Base-by-base conservation (phyloP, 1,140 invertebrate genomes). In the Chironomus striatipennis region DNA sequence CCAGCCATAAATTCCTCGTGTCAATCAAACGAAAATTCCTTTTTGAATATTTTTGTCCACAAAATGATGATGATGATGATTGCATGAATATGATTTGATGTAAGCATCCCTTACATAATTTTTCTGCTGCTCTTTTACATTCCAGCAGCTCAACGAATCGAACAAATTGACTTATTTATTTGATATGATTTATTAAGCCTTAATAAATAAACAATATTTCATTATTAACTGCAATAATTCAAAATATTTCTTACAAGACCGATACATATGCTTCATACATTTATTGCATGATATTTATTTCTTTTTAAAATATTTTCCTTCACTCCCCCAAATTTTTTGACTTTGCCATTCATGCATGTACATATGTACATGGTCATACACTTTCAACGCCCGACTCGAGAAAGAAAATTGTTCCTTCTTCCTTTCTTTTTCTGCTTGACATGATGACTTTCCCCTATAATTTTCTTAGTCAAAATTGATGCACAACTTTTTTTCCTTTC, bases 131-230 rank as follows among this genome's bases (percentile, higher is more conserved):
- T 57, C 15, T 47, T 57, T 57, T 57, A 57, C 47, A 57, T 57
- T 57, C 47, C 47, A 57, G n/a, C 47, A 57, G 47, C 47, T n/a
- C 8, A 57, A 57, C 47, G 47, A 57, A 57, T 57, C 18, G 17
- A 70, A 70, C 65, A 70, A 70, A 70, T 70, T 70, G 65, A 70
- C 65, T 70, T 70, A 70, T 70, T 70, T 70, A 70, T 70, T 70
- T 70, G 65, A 70, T 70, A 20, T 70, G 65, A 70, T 70, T 70
- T 70, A 70, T 70, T 70, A 70, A 70, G 65, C 65, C 47, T 70
- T 21, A 70, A 70, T 70, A 70, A 70, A 70, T 70, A 70, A 70
- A 70, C 65, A 70, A 70, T 70, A 70, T 70, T 70, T 70, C 20
- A 70, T 70, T 70, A 70, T 70, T 18, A 70, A 70, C 65, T 70